These are phyloP conservation scores for Anastrepha obliqua DNA, from an alignment of 1,140 invertebrate species.

Conservation along the genomic window DNA sequence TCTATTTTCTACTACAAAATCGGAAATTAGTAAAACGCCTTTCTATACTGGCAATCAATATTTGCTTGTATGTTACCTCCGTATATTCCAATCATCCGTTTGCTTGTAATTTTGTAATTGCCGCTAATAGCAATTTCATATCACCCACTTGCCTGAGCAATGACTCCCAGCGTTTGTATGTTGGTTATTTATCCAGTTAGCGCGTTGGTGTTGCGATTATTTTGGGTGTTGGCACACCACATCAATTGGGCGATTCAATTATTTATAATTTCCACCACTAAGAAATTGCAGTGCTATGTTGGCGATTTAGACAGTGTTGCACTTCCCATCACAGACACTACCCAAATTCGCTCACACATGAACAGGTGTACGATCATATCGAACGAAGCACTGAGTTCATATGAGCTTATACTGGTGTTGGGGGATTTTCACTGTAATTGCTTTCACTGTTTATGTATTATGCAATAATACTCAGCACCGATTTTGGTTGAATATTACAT, in stretches of 20 bases:
- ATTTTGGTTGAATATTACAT: no score
- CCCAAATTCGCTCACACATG: no score
- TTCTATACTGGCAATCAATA: not conserved
- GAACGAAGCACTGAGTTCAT: not conserved
- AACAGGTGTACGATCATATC: not conserved
- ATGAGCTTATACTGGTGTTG: not conserved
- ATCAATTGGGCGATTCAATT: not conserved
- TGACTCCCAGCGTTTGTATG: not conserved
- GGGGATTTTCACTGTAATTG: not conserved
- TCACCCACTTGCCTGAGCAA: not conserved
- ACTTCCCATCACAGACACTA: not conserved
- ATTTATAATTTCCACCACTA: conserved; percentile 28
- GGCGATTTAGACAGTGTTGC: not conserved
- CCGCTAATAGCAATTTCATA: not conserved
- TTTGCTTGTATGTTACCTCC: not conserved
- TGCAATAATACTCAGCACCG: no score
- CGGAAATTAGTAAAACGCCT: no score
- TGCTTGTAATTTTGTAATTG: conserved; percentile 1
- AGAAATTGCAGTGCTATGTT: not conserved
- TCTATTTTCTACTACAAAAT: no score
- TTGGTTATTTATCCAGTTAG: not conserved
- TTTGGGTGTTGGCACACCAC: not conserved
- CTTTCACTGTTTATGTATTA: no score
- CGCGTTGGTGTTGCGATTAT: not conserved
- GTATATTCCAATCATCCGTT: not conserved